phyloP scores from a whole-genome alignment of 2,888 invertebrate species.

The Protodeltote pygarga region DNA sequence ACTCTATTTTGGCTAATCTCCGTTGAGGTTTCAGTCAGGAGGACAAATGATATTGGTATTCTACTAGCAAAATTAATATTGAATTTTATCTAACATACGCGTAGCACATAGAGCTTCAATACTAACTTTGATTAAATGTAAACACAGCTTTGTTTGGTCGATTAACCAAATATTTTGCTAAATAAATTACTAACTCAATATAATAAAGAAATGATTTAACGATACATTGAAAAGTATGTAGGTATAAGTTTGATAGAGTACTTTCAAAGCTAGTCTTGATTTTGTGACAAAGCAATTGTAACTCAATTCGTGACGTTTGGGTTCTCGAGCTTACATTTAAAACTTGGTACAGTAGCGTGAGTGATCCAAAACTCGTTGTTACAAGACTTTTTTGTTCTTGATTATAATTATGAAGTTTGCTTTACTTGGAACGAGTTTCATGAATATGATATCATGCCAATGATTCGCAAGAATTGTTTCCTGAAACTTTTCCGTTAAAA shows the following conservation, averaged over 20 bases:
- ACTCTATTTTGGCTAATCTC: too few relatives aligned
- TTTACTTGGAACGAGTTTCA: constrained; percentile 4
- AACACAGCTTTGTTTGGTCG: constrained; percentile 13
- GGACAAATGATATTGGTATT: too few relatives aligned
- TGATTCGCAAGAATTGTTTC: constrained; percentile 19
- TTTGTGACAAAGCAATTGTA: constrained; percentile 5
- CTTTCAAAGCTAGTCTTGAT: constrained; percentile 12
- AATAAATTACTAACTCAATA: not conserved
- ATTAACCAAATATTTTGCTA: constrained; percentile 2
- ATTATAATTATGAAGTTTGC: constrained; percentile 22
- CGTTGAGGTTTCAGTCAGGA: too few relatives aligned
- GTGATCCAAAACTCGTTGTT: constrained; percentile 44
- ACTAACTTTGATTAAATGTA: constrained; percentile 26
- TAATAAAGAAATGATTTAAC: not conserved
- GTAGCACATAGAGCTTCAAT: constrained; percentile 8
- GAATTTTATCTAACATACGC: not conserved
- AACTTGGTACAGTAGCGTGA: constrained; percentile 36
- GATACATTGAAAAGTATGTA: constrained; percentile 3
- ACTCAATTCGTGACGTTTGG: not conserved
- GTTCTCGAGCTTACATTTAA: constrained; percentile 21
- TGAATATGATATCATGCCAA: constrained; percentile 22
- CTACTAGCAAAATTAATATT: constrained; percentile 2
- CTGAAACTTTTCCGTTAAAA: constrained; percentile 4
- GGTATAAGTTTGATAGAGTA: not conserved
- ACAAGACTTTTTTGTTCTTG: constrained; percentile 33